Evolutionary conservation across 2,888 invertebrate genomes (phyloP).

Genomic region (Dascillus cervinus): DNA sequence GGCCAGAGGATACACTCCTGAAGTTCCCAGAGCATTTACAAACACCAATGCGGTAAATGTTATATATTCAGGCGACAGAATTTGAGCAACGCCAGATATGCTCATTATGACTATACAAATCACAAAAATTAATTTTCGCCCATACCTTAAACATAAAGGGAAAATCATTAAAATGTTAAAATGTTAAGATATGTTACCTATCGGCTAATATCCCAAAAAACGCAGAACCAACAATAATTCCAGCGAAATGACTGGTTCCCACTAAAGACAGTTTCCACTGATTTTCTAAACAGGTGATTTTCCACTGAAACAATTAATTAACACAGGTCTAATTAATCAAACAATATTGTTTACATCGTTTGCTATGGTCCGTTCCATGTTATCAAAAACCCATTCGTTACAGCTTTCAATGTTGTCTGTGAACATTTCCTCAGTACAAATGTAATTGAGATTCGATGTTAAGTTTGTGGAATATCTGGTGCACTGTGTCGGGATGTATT

Average conservation of each 20-base stretch:
- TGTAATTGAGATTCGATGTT: no score
- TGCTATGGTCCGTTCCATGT: constrained; percentile 47
- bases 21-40: constrained; percentile 53
- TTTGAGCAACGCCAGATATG: constrained; percentile 49
- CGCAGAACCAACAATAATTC: constrained; percentile 53
- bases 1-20: constrained; percentile 53
- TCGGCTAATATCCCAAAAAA: constrained; percentile 54
- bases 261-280: constrained; percentile 54
- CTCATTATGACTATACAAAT: constrained; percentile 51
- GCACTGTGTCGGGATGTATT: constrained; percentile 34
- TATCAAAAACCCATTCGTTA: constrained; percentile 47
- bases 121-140: constrained; percentile 52
- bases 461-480: constrained; percentile 29
- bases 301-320: constrained; percentile 48
- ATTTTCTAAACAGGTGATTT: constrained; percentile 52
- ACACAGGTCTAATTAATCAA: constrained; percentile 1
- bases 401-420: constrained; percentile 39
- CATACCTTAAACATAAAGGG: constrained; percentile 43
- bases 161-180: no score
- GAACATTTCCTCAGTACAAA: constrained; percentile 41
- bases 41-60: constrained; percentile 49
- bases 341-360: constrained; percentile 51
- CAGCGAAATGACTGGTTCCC: constrained; percentile 56
- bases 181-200: no score
- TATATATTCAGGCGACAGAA: constrained; percentile 46